phyloP scores from a whole-genome alignment of 2,888 invertebrate genomes.

The Phrixothrix hirtus region DNA sequence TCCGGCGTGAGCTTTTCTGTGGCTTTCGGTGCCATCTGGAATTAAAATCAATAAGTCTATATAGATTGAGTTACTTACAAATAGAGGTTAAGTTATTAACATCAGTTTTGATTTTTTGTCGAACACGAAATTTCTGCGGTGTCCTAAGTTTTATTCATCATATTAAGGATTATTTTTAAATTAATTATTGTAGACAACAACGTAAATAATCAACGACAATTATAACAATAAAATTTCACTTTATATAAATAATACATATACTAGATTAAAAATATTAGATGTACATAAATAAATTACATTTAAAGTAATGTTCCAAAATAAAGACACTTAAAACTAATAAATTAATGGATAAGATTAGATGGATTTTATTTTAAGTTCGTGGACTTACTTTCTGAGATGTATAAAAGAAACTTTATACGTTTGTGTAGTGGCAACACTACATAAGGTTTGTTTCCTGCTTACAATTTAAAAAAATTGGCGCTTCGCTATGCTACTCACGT shows the following conservation, averaged over 20 bases:
- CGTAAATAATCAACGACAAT: not conserved
- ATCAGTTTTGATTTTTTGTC: constrained; percentile 31
- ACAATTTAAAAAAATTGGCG: not conserved
- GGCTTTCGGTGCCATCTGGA: constrained; percentile 75
- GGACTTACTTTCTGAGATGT: not conserved
- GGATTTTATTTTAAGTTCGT: not conserved
- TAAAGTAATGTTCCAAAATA: not conserved
- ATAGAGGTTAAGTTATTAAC: constrained; percentile 40
- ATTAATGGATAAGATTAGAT: not conserved
- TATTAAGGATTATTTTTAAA: constrained; percentile 4
- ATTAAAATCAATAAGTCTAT: constrained; percentile 35
- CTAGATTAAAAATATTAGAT: not conserved
- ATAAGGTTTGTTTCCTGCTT: not conserved
- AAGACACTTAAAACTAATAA: not conserved
- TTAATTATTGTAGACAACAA: not conserved
- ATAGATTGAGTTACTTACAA: constrained; percentile 41
- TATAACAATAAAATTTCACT: not conserved
- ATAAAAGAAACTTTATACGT: not conserved
- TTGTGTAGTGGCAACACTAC: not conserved
- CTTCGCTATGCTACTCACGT: too few relatives aligned
- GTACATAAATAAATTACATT: not conserved
- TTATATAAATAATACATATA: not conserved
- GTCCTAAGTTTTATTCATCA: constrained; percentile 47
- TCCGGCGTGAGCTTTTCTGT: constrained; percentile 57
- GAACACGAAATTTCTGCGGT: constrained; percentile 44